phyloP scores from a whole-genome alignment of 1,140 invertebrate genomes.

The Zaprionus taronus region DNA sequence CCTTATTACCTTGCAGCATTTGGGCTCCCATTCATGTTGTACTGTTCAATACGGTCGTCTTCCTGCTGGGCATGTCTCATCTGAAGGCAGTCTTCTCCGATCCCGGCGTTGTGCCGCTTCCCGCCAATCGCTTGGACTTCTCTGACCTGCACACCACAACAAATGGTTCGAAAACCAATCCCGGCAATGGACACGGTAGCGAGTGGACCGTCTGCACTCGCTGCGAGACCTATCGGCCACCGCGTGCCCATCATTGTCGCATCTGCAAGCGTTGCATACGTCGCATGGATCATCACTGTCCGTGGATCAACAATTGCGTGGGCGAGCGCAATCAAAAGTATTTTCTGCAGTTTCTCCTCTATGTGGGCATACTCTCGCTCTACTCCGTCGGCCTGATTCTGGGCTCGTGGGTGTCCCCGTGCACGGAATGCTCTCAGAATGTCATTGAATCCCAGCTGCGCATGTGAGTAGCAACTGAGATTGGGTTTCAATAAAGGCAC shows the following conservation, averaged over 20 bases:
- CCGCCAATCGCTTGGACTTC: conserved; percentile 92
- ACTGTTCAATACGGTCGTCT: conserved; percentile 92
- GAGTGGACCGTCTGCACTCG: conserved; percentile 94
- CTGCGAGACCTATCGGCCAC: conserved; percentile 94
- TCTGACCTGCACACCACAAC: conserved; percentile 91
- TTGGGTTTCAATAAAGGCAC: background rate
- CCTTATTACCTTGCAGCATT: conserved; percentile 86
- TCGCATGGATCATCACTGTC: conserved; percentile 95
- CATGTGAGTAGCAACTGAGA: conserved; percentile 87
- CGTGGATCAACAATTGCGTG: conserved; percentile 97
- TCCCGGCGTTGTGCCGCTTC: conserved; percentile 94
- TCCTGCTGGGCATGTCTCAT: conserved; percentile 91
- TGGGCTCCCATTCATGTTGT: conserved; percentile 94
- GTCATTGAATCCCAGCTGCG: conserved; percentile 89
- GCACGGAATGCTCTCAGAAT: conserved; percentile 89
- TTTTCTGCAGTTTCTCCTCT: conserved; percentile 96
- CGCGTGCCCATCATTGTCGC: conserved; percentile 94
- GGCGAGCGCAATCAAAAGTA: conserved; percentile 97
- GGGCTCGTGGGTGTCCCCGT: conserved; percentile 91
- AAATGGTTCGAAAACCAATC: conserved; percentile 68
- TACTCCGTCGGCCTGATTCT: conserved; percentile 91
- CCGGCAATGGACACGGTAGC: conserved; percentile 84
- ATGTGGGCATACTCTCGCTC: conserved; percentile 88
- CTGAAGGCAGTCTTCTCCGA: conserved; percentile 94
- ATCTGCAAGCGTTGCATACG: conserved; percentile 94